A percentile compares a stretch with the other conserved stretches of the same genome.
phyloP scores from a whole-genome alignment of 2,888 invertebrate genomes.

The Chaitophorus viminalis region DNA sequence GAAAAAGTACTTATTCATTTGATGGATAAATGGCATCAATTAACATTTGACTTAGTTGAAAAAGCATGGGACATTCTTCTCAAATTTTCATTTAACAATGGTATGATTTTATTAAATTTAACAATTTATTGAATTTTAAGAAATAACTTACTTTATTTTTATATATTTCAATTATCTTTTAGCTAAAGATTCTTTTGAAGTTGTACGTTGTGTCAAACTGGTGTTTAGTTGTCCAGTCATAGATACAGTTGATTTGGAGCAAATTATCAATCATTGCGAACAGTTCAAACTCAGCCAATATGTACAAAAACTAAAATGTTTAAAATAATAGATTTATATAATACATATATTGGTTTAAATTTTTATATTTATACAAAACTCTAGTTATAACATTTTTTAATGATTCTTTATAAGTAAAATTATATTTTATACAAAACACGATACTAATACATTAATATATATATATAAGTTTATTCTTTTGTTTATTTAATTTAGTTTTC shows the following conservation, averaged over 20 bases:
- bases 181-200: conserved; percentile 59
- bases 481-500: conserved; percentile 67
- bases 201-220: conserved; percentile 56
- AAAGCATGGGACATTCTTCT: conserved; percentile 64
- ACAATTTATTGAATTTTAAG: neutral
- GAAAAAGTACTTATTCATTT: conserved; percentile 63
- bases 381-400: conserved; percentile 36
- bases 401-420: conserved; percentile 11
- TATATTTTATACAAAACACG: conserved; percentile 30
- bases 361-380: conserved; percentile 16
- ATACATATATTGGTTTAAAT: neutral
- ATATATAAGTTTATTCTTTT: neutral
- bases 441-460: neutral
- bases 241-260: conserved; percentile 57
- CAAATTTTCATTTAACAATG: conserved; percentile 63
- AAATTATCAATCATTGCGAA: conserved; percentile 60
- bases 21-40: conserved; percentile 62
- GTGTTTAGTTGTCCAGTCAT: conserved; percentile 62
- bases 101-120: conserved; percentile 50
- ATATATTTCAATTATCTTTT: conserved; percentile 11
- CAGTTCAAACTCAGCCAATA: conserved; percentile 39
- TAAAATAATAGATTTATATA: neutral
- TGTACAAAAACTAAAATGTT: conserved; percentile 35
- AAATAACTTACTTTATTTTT: neutral
- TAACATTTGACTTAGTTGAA: conserved; percentile 63